phyloP scores from a whole-genome alignment of 2,113 vertebrate species.

The Callionymus lyra region DNA sequence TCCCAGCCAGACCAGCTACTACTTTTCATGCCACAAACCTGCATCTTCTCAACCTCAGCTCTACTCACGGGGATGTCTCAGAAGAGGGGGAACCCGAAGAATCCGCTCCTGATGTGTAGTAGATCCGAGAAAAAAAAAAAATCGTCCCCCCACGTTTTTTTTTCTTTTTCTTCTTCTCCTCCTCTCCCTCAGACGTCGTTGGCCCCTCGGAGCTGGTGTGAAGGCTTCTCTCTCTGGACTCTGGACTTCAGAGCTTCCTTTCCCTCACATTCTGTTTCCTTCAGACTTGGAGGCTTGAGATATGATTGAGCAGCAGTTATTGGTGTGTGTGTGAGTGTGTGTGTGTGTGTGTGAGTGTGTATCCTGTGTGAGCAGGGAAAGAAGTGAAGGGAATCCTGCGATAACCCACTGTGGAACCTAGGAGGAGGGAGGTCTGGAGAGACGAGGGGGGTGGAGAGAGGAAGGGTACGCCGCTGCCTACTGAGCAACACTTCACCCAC shows the following conservation, averaged over 20 bases:
- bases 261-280: slow-evolving; percentile 61
- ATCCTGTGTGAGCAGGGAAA: slow-evolving; percentile 35
- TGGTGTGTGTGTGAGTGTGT: slow-evolving; percentile 2
- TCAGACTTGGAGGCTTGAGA: slow-evolving; percentile 37
- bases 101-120: no score
- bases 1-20: no score
- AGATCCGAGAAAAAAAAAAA: no score
- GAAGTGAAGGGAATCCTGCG: slow-evolving; percentile 28
- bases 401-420: slow-evolving; percentile 44
- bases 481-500: slow-evolving; percentile 14
- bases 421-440: slow-evolving; percentile 46
- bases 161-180: not conserved
- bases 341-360: slow-evolving; percentile 29
- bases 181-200: not conserved
- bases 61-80: no score
- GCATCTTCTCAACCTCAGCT: no score
- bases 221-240: slow-evolving; percentile 26
- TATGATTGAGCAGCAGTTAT: slow-evolving; percentile 27
- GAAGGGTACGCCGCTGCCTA: slow-evolving; percentile 29
- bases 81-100: no score
- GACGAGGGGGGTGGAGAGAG: slow-evolving; percentile 53
- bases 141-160: no score
- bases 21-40: no score
- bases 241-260: slow-evolving; percentile 51
- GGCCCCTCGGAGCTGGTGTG: slow-evolving; percentile 7